Evolutionary conservation across 2,888 invertebrate species (phyloP).

Genomic region (Mimachlamys varia): DNA sequence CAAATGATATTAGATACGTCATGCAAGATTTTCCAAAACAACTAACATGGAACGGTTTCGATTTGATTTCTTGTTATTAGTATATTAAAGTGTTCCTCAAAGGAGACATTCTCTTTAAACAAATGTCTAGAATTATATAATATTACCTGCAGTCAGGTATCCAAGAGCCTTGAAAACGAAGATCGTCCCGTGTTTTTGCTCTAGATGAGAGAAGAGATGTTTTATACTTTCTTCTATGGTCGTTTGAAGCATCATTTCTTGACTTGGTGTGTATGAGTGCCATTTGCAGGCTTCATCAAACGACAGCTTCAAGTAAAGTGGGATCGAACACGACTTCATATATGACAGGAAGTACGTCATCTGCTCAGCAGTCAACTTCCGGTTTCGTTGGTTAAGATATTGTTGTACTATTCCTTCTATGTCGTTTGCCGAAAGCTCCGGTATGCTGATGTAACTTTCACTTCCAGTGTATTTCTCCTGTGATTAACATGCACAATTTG

Average conservation of each 20-base stretch:
- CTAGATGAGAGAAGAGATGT: background rate
- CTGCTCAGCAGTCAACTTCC: background rate
- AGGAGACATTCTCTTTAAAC: background rate
- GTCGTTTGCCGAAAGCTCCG: background rate
- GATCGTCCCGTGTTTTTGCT: background rate
- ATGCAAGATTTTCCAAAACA: no score
- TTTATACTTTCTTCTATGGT: background rate
- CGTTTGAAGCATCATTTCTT: background rate
- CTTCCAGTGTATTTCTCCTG: background rate
- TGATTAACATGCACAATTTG: background rate
- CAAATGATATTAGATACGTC: no score
- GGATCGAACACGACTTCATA: background rate
- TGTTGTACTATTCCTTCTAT: background rate
- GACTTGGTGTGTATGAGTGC: background rate
- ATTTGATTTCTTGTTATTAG: no score
- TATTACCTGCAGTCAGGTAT: background rate
- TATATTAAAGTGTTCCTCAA: background rate
- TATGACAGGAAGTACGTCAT: background rate
- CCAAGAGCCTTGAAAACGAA: background rate
- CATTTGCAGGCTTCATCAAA: conserved; percentile 20
- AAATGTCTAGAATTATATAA: no score
- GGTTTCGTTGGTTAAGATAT: background rate
- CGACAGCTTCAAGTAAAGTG: conserved; percentile 7
- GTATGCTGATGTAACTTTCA: conserved; percentile 3
- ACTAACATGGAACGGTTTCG: no score